Percentiles rank a stretch among this genome's conserved stretches.
phyloP scores from a whole-genome alignment of 2,888 invertebrate species.

The Cyrtodaria siliqua region DNA sequence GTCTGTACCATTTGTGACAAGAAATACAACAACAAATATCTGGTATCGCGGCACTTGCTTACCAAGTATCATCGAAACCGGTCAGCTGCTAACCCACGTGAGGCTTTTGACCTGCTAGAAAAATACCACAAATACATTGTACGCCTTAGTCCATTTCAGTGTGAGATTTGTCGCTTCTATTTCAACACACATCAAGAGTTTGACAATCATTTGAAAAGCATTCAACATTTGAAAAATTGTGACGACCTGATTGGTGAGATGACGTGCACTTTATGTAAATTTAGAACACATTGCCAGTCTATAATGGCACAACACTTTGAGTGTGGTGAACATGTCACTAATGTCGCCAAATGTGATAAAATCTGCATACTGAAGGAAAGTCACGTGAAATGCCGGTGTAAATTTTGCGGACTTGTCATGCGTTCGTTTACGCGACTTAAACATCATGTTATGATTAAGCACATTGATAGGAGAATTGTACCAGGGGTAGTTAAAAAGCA shows the following conservation, averaged over 20 bases:
- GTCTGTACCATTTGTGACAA: conserved; percentile 80
- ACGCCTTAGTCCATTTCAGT: conserved; percentile 94
- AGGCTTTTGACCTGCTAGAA: conserved; percentile 89
- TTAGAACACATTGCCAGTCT: conserved; percentile 67
- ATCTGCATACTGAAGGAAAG: conserved; percentile 81
- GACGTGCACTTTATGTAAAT: conserved; percentile 81
- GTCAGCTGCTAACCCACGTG: conserved; percentile 86
- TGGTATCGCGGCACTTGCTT: conserved; percentile 88
- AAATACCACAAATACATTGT: conserved; percentile 93
- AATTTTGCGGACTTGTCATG: conserved; percentile 76
- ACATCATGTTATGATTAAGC: conserved; percentile 74
- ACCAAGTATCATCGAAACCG: conserved; percentile 94
- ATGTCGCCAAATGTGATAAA: conserved; percentile 57
- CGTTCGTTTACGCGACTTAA: conserved; percentile 75
- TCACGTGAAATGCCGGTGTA: conserved; percentile 77
- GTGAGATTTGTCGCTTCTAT: conserved; percentile 94
- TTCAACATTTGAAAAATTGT: conserved; percentile 72
- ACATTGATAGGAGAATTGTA: conserved; percentile 64
- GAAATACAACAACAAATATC: conserved; percentile 80
- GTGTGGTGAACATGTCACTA: conserved; percentile 66
- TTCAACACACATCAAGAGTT: conserved; percentile 90
- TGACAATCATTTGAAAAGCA: conserved; percentile 86
- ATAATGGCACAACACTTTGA: conserved; percentile 78
- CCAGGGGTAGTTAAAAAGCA: conserved; percentile 50
- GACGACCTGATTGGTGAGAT: conserved; percentile 78